Evolutionary conservation across 1,140 invertebrate genomes (phyloP).

Genomic region (Meloidogyne floridensis): DNA sequence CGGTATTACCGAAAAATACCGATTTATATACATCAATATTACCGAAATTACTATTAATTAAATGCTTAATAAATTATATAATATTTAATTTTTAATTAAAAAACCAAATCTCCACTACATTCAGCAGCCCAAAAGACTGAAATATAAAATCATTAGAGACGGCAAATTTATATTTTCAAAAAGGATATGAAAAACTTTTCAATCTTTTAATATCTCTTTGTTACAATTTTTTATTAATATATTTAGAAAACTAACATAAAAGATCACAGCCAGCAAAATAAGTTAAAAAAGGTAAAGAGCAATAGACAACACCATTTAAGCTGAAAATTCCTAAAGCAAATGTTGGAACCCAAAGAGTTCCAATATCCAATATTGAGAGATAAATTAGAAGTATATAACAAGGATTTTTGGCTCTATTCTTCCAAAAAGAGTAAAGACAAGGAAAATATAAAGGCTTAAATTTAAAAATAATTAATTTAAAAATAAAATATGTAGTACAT

Average conservation of each 20-base stretch:
- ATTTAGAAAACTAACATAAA: slow-evolving; percentile 5
- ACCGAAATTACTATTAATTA: not conserved
- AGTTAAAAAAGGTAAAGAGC: not conserved
- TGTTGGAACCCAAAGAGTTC: slow-evolving; percentile 13
- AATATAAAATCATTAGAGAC: not conserved
- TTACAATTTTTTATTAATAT: not conserved
- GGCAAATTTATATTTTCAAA: not conserved
- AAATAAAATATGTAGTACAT: not conserved
- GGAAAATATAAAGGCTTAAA: slow-evolving; percentile 12
- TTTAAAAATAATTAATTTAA: not conserved
- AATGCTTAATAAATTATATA: too few species aligned
- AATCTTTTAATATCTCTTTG: not conserved
- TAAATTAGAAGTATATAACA: not conserved
- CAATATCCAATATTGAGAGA: slow-evolving; percentile 2
- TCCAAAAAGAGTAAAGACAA: slow-evolving; percentile 20
- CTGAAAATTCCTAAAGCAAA: not conserved
- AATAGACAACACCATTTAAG: slow-evolving; percentile 12
- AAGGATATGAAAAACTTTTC: not conserved
- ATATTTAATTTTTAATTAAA: not conserved
- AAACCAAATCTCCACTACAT: slow-evolving; percentile 13
- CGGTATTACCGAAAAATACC: too few species aligned
- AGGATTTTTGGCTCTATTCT: not conserved
- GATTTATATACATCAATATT: too few species aligned
- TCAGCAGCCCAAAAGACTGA: slow-evolving; percentile 22
- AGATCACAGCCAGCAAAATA: slow-evolving; percentile 8